phyloP scores from a whole-genome alignment of 2,888 invertebrate genomes.

The Calameuta idolon region DNA sequence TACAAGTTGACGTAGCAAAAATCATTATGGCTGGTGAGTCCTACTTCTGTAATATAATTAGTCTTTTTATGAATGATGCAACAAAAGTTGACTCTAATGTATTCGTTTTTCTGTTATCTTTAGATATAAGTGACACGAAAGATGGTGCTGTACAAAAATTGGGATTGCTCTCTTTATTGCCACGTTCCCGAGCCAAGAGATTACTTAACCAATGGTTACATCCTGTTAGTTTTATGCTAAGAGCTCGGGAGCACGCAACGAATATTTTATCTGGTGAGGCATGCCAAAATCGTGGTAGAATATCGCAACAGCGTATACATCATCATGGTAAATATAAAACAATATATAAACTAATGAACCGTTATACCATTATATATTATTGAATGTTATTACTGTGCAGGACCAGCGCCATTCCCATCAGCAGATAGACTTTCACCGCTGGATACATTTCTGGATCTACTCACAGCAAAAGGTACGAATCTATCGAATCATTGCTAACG shows the following conservation, averaged over 20 bases:
- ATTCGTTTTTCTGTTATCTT: constrained; percentile 16
- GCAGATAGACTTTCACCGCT: constrained; percentile 81
- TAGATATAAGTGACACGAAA: constrained; percentile 68
- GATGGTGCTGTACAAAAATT: constrained; percentile 78
- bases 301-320: constrained; percentile 57
- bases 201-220: constrained; percentile 83
- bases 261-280: constrained; percentile 81
- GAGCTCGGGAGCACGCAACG: constrained; percentile 85
- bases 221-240: constrained; percentile 80
- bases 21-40: constrained; percentile 80
- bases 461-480: constrained; percentile 79
- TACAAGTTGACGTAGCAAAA: constrained; percentile 90
- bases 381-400: constrained; percentile 63
- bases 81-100: not conserved
- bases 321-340: constrained; percentile 50
- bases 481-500: not conserved
- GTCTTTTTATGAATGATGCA: not conserved
- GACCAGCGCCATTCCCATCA: constrained; percentile 79
- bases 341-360: constrained; percentile 7
- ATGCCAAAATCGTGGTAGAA: constrained; percentile 57
- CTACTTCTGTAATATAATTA: not conserved
- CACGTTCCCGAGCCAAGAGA: constrained; percentile 82
- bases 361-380: constrained; percentile 10
- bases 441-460: constrained; percentile 85
- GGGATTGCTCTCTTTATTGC: constrained; percentile 78